A percentile compares a stretch with the other conserved stretches of the same genome.
Evolutionary conservation across 2,113 vertebrate species (phyloP).

Genomic region (Perognathus longimembris): DNA sequence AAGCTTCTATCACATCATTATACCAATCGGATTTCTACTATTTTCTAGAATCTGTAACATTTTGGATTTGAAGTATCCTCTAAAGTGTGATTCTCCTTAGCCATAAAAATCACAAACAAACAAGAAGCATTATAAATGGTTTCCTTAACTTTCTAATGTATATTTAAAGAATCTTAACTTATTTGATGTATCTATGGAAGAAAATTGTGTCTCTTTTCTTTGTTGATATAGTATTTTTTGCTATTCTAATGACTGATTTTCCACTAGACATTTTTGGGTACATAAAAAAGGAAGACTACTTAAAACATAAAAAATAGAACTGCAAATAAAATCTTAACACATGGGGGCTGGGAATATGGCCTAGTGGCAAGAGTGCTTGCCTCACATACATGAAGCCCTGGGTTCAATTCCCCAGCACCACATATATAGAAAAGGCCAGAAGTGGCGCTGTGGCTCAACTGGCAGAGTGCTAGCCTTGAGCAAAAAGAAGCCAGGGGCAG

Average conservation of each 20-base stretch:
- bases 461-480: too few species aligned
- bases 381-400: too few species aligned
- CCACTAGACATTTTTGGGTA: background rate
- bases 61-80: background rate
- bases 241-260: conserved; percentile 15
- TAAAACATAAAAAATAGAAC: too few species aligned
- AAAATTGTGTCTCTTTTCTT: background rate
- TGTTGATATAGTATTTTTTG: background rate
- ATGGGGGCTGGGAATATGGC: too few species aligned
- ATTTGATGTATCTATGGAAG: background rate
- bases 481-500: too few species aligned
- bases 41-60: background rate
- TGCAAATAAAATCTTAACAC: too few species aligned
- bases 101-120: background rate
- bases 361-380: too few species aligned
- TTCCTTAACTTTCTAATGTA: background rate
- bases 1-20: background rate
- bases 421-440: too few species aligned
- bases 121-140: background rate
- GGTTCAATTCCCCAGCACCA: too few species aligned
- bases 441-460: too few species aligned
- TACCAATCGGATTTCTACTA: background rate
- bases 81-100: background rate
- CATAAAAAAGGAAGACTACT: too few species aligned
- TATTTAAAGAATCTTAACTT: conserved; percentile 30